Base-by-base conservation (phyloP, 2,113 vertebrate species). In the Hydrolagus affinis region DNA sequence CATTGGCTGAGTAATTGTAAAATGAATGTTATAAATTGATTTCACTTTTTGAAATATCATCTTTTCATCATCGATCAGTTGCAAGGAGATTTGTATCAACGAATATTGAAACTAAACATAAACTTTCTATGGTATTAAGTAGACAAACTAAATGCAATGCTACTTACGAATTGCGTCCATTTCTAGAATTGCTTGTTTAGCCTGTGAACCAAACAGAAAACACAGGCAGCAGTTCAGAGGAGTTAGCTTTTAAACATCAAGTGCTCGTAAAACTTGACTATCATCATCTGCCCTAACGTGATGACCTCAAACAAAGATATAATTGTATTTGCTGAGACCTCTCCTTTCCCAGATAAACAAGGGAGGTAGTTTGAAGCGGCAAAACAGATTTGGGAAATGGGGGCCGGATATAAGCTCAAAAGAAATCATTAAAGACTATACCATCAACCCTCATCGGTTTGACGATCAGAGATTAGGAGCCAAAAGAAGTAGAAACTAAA, bases 161-260 rank as follows among this genome's bases (percentile, higher is more conserved):
- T 87, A 98, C 97, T 98, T 95, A 99, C 97, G 93, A 87, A 95
- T 94, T 57, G 95, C 95, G 91, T 99, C 98, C 97, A 99, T 99
- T 90, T 99, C 97, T 30, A 99, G 91, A 94, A 99, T 98, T 32
- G 96, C 98, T 92, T 98, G 96, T 86, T 99, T 99, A 87, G 98
- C 98, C 98, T 99, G 89, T 25, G 94, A 94, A 70, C 90, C 8
- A 74, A 44, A 44, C 44, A 44, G 44, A 78, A 90, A 86, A 86
- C 23, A 72, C 4, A 86, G 25, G 87, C 25, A 60, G 68, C 68
- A 76, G 71, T 57, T 28, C 69, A 64, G 44, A 44, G 44, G 44
- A 3, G 23, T 25, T 85, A 10, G 70, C 77, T 44, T 80, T 85
- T 57, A 56, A 59, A 11, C 11, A 23, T 12, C 9, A 14, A 72